Evolutionary conservation across 2,113 vertebrate genomes (phyloP), one percentile per base, ranked within the genome.

Genomic region (Haplotaxodon microlepis): DNA sequence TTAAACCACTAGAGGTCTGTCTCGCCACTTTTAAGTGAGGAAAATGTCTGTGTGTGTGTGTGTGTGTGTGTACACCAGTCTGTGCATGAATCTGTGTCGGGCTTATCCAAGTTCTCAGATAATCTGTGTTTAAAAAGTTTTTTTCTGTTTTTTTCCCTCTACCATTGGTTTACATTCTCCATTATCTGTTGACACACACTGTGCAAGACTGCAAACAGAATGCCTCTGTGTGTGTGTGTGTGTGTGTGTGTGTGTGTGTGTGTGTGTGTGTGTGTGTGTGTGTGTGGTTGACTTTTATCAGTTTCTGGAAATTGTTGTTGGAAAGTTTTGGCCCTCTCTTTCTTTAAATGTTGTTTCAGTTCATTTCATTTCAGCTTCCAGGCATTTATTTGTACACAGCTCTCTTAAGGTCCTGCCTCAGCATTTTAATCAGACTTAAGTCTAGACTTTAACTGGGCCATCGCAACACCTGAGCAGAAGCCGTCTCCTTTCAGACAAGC

Each of bases 1-100:
- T 80, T 80, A 2, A 45, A 89, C 92, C 93, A 90, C 91, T 87
- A 93, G 92, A 89, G 89, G 93, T 56, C 91, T 12, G 24, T 83
- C 76, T 86, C 10, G 9, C 27, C 17, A 61, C 17, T 69, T 19
- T 54, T 29, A 40, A 73, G 5, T 24, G 2, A 27, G 31, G 34
- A 73, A 6, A 45, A 9, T 17, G 11, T 51, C 11, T 3, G 1
- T 9, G 21, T 42, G 19, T 42, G 36, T 38, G 24, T 24, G 21
- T 24, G 24, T 24, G 61, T 40, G 11, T 71, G n/a, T 71, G n/a
- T 21, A 63, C 14, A 19, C 0, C 56, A n/a, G 66, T 40, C 19
- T 69, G 63, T 24, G 36, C 36, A 9, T 71, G 7, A 38, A 0
- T 14, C 11, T 3, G 7, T 21, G 34, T 40, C 19, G 7, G 19